Evolutionary conservation across 2,888 invertebrate species (phyloP), one percentile per base, ranked within the genome.

Genomic region (Apamea anceps): DNA sequence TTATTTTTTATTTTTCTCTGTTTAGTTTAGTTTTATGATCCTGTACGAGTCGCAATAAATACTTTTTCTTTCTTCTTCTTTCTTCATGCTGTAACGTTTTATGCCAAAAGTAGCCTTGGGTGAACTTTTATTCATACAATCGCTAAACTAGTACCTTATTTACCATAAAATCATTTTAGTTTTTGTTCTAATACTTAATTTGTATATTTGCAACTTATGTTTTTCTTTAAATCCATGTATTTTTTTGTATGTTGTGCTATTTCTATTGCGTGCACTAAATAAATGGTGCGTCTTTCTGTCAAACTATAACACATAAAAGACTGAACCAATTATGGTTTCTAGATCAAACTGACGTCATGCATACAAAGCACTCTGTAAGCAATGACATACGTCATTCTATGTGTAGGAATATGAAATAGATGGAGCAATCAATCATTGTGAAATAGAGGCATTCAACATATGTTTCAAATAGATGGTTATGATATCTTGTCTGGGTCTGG

Each of bases 351-450:
- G 71, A 76, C 62, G 54, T 67, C 72, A 82, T 37, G n/a, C 7
- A 37, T 32, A 62, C 7, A 32, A 1, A 66, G 60, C 15, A 54
- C 67, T 62, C 25, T 28, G 7, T 57, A 51, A 62, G 48, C 67
- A 68, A 62, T 57, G 57, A n/a, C 57, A 63, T 57, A 77, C 45
- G 15, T 37, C 54, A 63, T 37, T 57, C 15, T 67, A 67, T 72
- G 1, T 72, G n/a, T 48, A 32, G 54, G 4, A 37, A 37, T 51
- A 67, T 57, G 42, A 54, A 63, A 42, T 37, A 32, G 28, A 72
- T 68, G 1, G 82, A 57, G 67, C n/a, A 62, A 82, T 81, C 67
- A 77, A 81, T 81, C 83, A 78, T 63, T 25, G 25, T 57, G 62
- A 21, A 77, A 82, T 62, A 75, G 62, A 71, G 42, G 57, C 45